These are phyloP conservation scores for Apostichopus japonicus DNA, from an alignment of 35 echinoderm and acorn worm species.

Conservation along the genomic window DNA sequence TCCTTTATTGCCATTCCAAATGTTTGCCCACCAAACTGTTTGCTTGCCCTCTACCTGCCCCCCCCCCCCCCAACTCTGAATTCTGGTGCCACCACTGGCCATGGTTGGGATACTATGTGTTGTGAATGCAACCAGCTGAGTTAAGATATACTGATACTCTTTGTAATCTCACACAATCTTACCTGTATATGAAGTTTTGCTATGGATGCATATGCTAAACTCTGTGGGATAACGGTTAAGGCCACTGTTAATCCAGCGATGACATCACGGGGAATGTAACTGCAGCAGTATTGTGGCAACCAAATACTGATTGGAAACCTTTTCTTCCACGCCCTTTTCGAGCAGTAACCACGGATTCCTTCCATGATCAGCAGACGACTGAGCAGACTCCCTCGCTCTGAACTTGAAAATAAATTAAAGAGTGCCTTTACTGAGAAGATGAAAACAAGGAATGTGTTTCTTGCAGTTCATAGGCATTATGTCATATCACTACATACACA, in stretches of 20 bases:
- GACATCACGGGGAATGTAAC: slow-evolving; percentile 68
- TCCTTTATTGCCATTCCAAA: too few relatives aligned
- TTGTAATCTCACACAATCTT: neutral
- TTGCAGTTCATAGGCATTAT: too few relatives aligned
- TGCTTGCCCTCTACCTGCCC: too few relatives aligned
- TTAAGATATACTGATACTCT: too few relatives aligned
- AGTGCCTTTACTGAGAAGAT: too few relatives aligned
- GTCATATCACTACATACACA: too few relatives aligned
- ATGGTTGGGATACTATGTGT: too few relatives aligned
- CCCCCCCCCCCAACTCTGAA: too few relatives aligned
- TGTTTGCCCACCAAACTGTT: too few relatives aligned
- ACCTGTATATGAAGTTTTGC: slow-evolving; percentile 89
- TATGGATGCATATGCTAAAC: slow-evolving; percentile 94
- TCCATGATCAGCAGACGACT: neutral
- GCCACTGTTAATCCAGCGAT: slow-evolving; percentile 92
- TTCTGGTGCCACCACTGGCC: too few relatives aligned
- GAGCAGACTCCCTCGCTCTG: neutral
- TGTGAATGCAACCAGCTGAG: too few relatives aligned
- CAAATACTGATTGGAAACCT: slow-evolving; percentile 80
- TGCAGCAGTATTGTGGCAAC: slow-evolving; percentile 66
- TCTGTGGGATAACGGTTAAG: slow-evolving; percentile 90
- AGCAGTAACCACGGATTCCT: slow-evolving; percentile 63
- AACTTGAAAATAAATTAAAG: neutral
- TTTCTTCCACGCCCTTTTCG: slow-evolving; percentile 72
- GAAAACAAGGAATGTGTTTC: too few relatives aligned